These are phyloP conservation scores for Leptosomus discolor DNA, from an alignment of 2,113 vertebrate species.

Conservation along the genomic window DNA sequence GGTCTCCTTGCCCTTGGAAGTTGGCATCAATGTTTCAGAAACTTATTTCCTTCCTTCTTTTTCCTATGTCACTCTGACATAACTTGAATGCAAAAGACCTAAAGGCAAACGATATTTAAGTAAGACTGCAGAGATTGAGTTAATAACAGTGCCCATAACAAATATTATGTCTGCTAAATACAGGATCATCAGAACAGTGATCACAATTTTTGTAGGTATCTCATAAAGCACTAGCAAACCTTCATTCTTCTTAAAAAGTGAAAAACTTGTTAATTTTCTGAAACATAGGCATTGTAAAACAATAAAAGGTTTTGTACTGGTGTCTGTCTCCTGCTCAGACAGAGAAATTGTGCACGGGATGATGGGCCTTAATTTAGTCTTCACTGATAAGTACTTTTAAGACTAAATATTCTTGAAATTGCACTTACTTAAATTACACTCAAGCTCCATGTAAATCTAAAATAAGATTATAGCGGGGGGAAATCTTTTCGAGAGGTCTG, in stretches of 20 bases:
- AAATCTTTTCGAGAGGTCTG: neutral
- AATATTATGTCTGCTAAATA: neutral
- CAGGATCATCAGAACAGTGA: neutral
- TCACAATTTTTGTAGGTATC: neutral
- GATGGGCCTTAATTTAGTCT: conserved; percentile 7
- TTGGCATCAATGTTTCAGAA: neutral
- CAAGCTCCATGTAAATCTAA: neutral
- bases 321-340: neutral
- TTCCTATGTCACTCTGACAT: neutral
- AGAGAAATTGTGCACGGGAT: neutral
- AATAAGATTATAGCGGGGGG: neutral
- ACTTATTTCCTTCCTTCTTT: neutral
- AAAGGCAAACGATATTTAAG: neutral
- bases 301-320: neutral
- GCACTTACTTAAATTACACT: conserved; percentile 23
- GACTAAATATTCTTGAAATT: conserved; percentile 40
- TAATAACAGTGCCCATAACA: neutral
- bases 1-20: neutral
- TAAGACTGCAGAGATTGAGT: neutral
- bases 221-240: neutral
- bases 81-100: neutral
- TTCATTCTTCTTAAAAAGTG: neutral
- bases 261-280: neutral
- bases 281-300: neutral
- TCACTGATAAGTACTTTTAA: conserved; percentile 31